Base-by-base conservation (phyloP, 1,140 invertebrate genomes). In the Neodiprion fabricii region DNA sequence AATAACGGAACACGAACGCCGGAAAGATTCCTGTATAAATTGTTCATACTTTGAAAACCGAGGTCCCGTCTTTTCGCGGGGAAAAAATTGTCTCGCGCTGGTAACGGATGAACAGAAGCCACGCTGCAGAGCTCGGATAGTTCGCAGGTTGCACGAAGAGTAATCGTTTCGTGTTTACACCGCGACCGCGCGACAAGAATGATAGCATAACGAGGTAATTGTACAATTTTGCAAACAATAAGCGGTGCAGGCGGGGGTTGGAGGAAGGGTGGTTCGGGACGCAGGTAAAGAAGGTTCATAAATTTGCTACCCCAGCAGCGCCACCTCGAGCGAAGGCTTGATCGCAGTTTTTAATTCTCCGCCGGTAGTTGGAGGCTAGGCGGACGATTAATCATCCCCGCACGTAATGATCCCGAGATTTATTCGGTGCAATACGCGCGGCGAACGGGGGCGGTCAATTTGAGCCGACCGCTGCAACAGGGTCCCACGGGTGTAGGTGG, bases 171-270 rank as follows among this genome's bases (percentile, higher is more conserved):
- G 53, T 14, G 53, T 61, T 17, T 17, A 61, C 11, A 17, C 9
- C 53, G 53, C n/a, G 53, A 61, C 53, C n/a, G 28, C 28, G 2
- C 28, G 28, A 40, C 28, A 40, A 40, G 28, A 40, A 40, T 40
- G 28, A 40, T 40, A 17, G n/a, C n/a, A 61, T 61, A 61, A 61
- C 53, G 53, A 61, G 53, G 53, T 61, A 61, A 61, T 61, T 12
- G 53, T 61, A 61, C 53, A 61, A 61, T 61, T 61, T 61, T 61
- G 53, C 53, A 9, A 61, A 61, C 53, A 61, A 61, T 61, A 7
- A 61, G 11, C 53, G 53, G 28, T 40, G 28, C 28, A 40, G 28
- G 28, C 28, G 28, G 28, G 28, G 28, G 28, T 40, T 40, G 28
- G 28, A 40, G 28, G 5, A 40, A 40, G 28, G 28, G 28, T 21